phyloP scores from a whole-genome alignment of 2,113 vertebrate genomes.

The Herpetotheres cachinnans region DNA sequence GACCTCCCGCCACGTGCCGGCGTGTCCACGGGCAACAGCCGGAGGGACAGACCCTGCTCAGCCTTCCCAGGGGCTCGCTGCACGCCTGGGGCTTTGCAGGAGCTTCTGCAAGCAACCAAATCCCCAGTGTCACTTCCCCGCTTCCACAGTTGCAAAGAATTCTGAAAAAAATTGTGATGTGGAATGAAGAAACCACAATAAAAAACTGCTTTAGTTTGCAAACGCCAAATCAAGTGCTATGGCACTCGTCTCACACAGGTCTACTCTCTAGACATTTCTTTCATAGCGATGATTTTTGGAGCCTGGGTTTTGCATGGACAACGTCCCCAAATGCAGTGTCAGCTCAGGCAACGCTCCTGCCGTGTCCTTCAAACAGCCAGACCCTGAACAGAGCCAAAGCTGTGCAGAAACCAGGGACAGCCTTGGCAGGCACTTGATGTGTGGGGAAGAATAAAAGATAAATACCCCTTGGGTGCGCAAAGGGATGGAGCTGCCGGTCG shows the following conservation, averaged over 20 bases:
- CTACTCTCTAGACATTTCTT: not conserved
- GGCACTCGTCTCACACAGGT: not conserved
- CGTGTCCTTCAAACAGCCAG: not conserved
- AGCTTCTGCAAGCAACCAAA: not conserved
- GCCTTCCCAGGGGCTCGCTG: not conserved
- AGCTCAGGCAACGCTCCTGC: not conserved
- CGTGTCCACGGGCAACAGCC: not conserved
- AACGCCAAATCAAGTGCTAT: not conserved
- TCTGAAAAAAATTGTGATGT: not conserved
- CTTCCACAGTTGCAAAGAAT: not conserved
- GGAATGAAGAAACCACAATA: not conserved
- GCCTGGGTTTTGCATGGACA: not conserved
- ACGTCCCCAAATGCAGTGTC: rapidly evolving
- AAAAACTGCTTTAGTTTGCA: not conserved
- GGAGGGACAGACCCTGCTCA: not conserved
- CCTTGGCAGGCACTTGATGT: conserved; percentile 14
- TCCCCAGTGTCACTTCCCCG: not conserved
- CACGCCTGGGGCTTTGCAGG: not conserved
- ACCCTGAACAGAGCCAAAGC: conserved; percentile 2
- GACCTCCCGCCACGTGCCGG: no score
- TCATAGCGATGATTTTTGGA: not conserved
- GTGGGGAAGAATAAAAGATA: conserved; percentile 48
- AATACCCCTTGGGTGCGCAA: conserved; percentile 15
- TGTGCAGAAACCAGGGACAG: not conserved
- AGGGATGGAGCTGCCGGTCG: conserved; percentile 14